Evolutionary conservation across 2,888 invertebrate genomes (phyloP).

Genomic region (Hermaeophaga mercurialis): DNA sequence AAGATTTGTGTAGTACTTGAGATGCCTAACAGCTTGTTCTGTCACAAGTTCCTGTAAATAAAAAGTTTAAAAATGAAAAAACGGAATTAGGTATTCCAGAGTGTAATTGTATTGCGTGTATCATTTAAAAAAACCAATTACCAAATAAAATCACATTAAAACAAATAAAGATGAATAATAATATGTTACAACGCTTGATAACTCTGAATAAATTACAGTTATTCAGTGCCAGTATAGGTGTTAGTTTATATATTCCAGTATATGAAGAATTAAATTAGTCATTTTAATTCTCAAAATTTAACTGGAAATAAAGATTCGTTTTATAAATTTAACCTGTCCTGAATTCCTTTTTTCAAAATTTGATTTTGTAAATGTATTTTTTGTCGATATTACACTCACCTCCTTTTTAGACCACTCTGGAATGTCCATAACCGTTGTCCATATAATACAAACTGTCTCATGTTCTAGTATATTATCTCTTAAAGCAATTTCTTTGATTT

Average conservation of each 20-base stretch:
- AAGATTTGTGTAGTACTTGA: constrained; percentile 83
- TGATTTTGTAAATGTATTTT: no score
- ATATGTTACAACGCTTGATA: constrained; percentile 44
- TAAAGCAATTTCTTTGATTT: constrained; percentile 84
- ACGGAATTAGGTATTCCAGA: no score
- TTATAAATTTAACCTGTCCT: no score
- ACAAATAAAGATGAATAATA: constrained; percentile 3
- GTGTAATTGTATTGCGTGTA: no score
- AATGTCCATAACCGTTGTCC: constrained; percentile 93
- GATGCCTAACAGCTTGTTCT: constrained; percentile 91
- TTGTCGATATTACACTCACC: no score
- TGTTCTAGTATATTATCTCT: constrained; percentile 87
- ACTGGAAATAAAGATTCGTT: constrained; percentile 10
- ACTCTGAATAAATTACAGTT: constrained; percentile 39
- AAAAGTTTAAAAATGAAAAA: no score
- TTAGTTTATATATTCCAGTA: constrained; percentile 38
- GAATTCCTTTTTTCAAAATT: no score
- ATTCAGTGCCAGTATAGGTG: constrained; percentile 47
- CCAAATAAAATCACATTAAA: no score
- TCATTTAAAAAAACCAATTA: no score
- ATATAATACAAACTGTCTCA: constrained; percentile 72
- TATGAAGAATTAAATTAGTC: constrained; percentile 5
- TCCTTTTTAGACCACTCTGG: constrained; percentile 99
- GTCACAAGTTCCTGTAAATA: constrained; percentile 80
- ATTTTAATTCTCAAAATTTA: neutral